These are phyloP conservation scores for Atherinosoma microstoma DNA, from an alignment of 2,797 vertebrate species.

Conservation along the genomic window DNA sequence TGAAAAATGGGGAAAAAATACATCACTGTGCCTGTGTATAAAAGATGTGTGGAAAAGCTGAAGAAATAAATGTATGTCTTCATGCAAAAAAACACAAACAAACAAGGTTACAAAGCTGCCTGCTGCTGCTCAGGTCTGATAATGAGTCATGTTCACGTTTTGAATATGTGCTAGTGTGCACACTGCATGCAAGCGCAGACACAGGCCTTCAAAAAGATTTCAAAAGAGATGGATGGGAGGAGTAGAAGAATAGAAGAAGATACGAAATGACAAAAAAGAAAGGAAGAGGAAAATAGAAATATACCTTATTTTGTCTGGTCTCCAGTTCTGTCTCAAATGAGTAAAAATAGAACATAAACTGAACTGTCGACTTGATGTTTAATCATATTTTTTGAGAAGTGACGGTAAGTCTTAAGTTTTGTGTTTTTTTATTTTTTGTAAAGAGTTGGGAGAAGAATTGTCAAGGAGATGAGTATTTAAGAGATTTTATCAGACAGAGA, in stretches of 20 bases:
- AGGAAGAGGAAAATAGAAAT: constrained; percentile 37
- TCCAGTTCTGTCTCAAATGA: constrained; percentile 27
- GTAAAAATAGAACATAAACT: constrained; percentile 62
- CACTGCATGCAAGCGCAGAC: constrained; percentile 48
- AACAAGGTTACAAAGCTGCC: constrained; percentile 52
- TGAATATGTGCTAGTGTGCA: constrained; percentile 16
- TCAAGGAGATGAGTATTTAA: too few species aligned
- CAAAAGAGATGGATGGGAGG: constrained; percentile 45
- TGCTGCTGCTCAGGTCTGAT: constrained; percentile 40
- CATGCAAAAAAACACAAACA: constrained; percentile 41
- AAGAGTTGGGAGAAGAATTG: neutral
- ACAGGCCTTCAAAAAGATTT: constrained; percentile 53
- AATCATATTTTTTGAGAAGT: too few species aligned
- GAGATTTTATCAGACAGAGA: too few species aligned
- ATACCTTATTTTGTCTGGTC: constrained; percentile 40
- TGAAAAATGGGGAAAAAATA: constrained; percentile 22
- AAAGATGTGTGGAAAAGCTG: constrained; percentile 28
- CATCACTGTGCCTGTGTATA: constrained; percentile 30
- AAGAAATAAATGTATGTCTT: constrained; percentile 26
- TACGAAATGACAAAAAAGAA: constrained; percentile 26
- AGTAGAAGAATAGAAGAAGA: constrained; percentile 15
- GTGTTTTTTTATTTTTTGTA: neutral
- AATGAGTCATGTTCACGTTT: constrained; percentile 49
- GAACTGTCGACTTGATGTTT: constrained; percentile 20
- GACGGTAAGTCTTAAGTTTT: neutral